Conservation (phyloP, 2,797 vertebrate species). For the Neopelma chrysocephalum region DNA sequence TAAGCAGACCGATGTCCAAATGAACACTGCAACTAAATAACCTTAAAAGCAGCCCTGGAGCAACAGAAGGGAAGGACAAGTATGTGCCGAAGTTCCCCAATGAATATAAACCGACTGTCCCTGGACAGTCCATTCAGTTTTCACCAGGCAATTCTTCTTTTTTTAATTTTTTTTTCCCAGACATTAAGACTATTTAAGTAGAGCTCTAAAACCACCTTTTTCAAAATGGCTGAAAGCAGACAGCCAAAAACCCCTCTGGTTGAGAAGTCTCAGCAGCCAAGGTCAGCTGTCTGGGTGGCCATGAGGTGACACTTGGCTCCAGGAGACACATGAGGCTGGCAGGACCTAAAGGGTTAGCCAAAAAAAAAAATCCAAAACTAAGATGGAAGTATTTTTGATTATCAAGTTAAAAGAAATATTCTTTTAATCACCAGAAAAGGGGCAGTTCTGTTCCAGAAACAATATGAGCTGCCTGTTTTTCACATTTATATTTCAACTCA, state of each 20-base stretch:
- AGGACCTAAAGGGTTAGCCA: background rate
- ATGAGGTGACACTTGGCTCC: background rate
- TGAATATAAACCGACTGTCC: background rate
- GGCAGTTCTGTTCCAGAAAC: slow-evolving; percentile 41
- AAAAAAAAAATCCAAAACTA: background rate
- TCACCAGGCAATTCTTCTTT: background rate
- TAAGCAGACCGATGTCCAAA: background rate
- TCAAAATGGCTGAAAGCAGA: background rate
- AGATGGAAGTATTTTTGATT: slow-evolving; percentile 32
- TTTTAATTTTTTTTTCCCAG: background rate
- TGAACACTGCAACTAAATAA: background rate
- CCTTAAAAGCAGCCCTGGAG: background rate
- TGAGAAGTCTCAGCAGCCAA: background rate
- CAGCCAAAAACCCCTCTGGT: rapidly evolving
- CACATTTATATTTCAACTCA: slow-evolving; percentile 62
- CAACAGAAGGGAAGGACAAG: background rate
- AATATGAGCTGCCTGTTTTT: slow-evolving; percentile 53
- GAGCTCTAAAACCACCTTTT: background rate
- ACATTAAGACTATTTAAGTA: background rate
- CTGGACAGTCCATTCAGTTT: background rate
- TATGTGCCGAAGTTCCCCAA: background rate
- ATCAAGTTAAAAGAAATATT: slow-evolving; percentile 39
- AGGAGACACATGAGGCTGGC: background rate
- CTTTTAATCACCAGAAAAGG: slow-evolving; percentile 54
- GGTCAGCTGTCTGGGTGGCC: background rate